Evolutionary conservation across 2,113 vertebrate species (phyloP), one percentile per base, ranked within the genome.

Genomic region (Brachionichthys hirsutus): DNA sequence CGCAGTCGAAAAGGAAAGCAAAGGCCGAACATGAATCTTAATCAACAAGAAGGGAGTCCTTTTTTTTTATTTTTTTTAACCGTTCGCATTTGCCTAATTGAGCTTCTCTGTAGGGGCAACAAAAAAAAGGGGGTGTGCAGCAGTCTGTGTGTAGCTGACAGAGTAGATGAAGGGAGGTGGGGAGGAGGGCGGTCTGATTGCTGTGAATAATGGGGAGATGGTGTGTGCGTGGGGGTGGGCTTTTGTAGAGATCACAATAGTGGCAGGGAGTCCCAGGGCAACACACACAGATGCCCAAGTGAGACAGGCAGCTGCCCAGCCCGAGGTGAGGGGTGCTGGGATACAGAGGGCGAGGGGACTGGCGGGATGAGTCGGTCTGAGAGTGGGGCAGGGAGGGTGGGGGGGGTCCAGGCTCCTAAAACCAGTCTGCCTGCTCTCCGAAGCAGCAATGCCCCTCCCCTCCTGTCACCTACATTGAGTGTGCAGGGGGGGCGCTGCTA

Each of bases 181-280:
- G 16, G 65, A n/a, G 48, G 56, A 9, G 58, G 40, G 49, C 41
- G 11, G 51, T 54, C 70, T 78, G 80, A 81, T 77, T 84, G 75
- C 76, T 80, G 77, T 81, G 73, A 85, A 84, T 84, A 84, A 83
- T 82, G 56, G 78, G 60, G 74, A 71, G 60, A 80, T 61, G 64
- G 84, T 83, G 80, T 78, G 81, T 77, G 79, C 42, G 54, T 67
- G 61, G 51, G 64, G 75, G 66, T n/a, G n/a, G 67, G 14, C 84
- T 87, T 90, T 90, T 89, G 85, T 88, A 73, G 57, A 41, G 54
- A 84, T 87, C 82, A 90, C 89, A 90, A 91, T 89, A 82, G 87
- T 85, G 80, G 80, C 53, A 47, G 81, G 78, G 86, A 77, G 83
- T 81, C 78, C 82, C 81, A 81, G 81, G 70, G 77, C 74, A 80